Evolutionary conservation across 1,140 invertebrate species (phyloP).

Genomic region (Babylonia areolata): DNA sequence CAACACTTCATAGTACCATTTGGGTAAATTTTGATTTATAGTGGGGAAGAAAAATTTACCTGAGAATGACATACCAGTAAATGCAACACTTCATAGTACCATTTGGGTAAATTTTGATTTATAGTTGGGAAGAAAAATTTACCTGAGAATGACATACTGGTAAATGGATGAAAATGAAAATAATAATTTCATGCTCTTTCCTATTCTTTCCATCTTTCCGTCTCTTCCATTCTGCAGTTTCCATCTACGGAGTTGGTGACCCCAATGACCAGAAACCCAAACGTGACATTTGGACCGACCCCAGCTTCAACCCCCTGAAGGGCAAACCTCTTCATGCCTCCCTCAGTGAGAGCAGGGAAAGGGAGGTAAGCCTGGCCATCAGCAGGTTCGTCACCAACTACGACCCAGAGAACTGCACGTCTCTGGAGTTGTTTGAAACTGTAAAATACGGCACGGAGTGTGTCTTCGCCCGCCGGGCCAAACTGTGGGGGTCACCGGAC

Average conservation of each 20-base stretch:
- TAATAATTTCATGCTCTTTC: no score
- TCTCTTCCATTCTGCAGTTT: neutral
- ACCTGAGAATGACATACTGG: no score
- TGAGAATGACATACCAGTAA: no score
- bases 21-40: no score
- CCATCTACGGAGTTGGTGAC: conserved; percentile 24
- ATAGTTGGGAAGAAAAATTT: no score
- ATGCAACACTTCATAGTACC: no score
- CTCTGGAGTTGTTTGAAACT: conserved; percentile 56
- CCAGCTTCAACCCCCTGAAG: conserved; percentile 47
- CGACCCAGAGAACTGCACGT: conserved; percentile 49
- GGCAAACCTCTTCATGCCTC: conserved; percentile 48
- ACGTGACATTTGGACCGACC: neutral
- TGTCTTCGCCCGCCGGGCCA: conserved; percentile 69
- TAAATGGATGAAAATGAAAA: no score
- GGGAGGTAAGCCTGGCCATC: conserved; percentile 44
- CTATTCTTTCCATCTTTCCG: no score
- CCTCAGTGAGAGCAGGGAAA: conserved; percentile 42
- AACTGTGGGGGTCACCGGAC: conserved; percentile 62
- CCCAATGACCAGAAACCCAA: conserved; percentile 25
- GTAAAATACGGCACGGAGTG: conserved; percentile 67
- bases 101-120: no score
- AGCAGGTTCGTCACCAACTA: conserved; percentile 55
- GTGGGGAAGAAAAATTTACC: no score
- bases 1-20: no score